Percentiles rank a stretch among this genome's conserved stretches.
Evolutionary conservation across 2,113 vertebrate genomes (phyloP).

Genomic region (Erythrocercus mccallii): DNA sequence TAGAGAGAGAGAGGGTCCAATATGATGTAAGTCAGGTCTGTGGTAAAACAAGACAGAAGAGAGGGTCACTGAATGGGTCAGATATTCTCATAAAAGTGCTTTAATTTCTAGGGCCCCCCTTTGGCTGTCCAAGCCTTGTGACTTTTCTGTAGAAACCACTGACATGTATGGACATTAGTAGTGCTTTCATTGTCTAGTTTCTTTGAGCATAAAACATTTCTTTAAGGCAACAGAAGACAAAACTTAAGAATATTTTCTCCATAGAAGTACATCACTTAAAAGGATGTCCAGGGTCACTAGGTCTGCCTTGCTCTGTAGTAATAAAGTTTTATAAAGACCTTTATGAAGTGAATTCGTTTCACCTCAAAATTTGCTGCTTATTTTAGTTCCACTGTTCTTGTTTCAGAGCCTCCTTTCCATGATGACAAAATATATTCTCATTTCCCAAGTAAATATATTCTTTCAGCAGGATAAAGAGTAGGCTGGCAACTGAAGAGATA

Average conservation of each 20-base stretch:
- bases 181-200: background rate
- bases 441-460: background rate
- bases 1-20: background rate
- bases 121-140: background rate
- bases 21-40: background rate
- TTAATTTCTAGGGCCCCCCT: background rate
- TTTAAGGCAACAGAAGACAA: background rate
- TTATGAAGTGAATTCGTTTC: background rate
- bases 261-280: background rate
- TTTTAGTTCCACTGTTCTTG: background rate
- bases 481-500: background rate
- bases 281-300: background rate
- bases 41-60: background rate
- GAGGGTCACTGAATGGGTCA: background rate
- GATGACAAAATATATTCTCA: background rate
- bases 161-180: background rate
- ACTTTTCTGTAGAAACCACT: background rate
- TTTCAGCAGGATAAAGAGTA: background rate
- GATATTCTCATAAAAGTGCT: background rate
- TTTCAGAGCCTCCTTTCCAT: background rate
- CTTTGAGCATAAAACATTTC: background rate
- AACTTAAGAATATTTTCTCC: background rate
- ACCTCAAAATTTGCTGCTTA: background rate
- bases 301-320: background rate
- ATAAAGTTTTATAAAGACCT: background rate